A percentile compares a stretch with the other conserved stretches of the same genome.
Evolutionary conservation across 1,140 invertebrate genomes (phyloP).

Genomic region (Zaprionus ornatus): DNA sequence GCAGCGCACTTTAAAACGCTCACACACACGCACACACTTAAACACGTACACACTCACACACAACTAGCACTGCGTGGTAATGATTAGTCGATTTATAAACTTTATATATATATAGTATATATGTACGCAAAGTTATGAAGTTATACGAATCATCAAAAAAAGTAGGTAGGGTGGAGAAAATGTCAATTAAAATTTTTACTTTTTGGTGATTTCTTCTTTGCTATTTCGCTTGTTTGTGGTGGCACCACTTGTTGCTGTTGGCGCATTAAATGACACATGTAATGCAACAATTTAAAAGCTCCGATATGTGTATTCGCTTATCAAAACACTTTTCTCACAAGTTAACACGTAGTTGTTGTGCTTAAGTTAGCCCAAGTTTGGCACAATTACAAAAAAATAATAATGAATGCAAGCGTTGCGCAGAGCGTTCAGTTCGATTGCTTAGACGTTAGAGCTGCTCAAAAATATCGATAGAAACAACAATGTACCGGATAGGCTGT

Average conservation of each 20-base stretch:
- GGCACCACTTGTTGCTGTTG: slow-evolving; percentile 52
- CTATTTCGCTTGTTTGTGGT: slow-evolving; percentile 32
- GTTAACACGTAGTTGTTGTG: slow-evolving; percentile 33
- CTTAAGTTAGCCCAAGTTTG: slow-evolving; percentile 11
- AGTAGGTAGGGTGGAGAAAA: background rate
- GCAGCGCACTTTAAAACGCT: slow-evolving; percentile 44
- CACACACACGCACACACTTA: slow-evolving; percentile 2
- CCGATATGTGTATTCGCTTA: slow-evolving; percentile 12
- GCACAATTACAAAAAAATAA: slow-evolving; percentile 35
- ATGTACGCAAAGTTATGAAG: slow-evolving; percentile 23
- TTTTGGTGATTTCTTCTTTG: slow-evolving; percentile 27
- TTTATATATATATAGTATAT: background rate
- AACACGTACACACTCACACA: slow-evolving; percentile 19
- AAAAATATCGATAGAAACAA: background rate
- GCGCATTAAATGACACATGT: slow-evolving; percentile 43
- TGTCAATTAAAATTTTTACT: slow-evolving; percentile 42
- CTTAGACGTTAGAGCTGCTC: slow-evolving; percentile 4
- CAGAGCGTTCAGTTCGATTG: slow-evolving; percentile 21
- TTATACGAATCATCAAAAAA: slow-evolving; percentile 10
- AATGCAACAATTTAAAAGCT: slow-evolving; percentile 11
- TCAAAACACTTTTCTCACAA: slow-evolving; percentile 28
- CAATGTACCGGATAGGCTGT: background rate
- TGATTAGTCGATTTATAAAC: slow-evolving; percentile 26
- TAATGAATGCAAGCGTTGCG: slow-evolving; percentile 23
- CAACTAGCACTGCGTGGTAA: slow-evolving; percentile 27